phyloP scores from a whole-genome alignment of 1,140 invertebrate genomes.

The Pseudobourletiella spinata region DNA sequence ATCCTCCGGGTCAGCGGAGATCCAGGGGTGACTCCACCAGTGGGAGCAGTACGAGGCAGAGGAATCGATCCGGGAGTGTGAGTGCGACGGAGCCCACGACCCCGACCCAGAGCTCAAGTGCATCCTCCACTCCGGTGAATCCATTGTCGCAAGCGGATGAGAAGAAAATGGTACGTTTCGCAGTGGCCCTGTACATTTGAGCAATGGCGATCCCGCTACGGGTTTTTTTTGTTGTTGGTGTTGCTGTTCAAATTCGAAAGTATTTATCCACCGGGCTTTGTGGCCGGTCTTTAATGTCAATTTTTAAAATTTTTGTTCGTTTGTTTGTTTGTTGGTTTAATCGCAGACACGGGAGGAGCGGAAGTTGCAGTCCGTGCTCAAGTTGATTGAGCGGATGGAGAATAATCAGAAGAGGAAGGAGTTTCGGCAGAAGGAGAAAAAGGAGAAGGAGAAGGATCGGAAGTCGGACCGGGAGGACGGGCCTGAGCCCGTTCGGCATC shows the following conservation, averaged over 20 bases:
- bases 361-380: constrained; percentile 93
- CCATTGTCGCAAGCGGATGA: background rate
- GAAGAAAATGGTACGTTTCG: constrained; percentile 3
- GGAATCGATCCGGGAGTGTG: constrained; percentile 8
- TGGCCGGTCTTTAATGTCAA: no score
- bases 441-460: constrained; percentile 22
- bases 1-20: constrained; percentile 2
- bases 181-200: no score
- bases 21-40: background rate
- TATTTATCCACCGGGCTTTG: no score
- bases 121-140: background rate
- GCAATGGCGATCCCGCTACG: no score
- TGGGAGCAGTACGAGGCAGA: background rate
- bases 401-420: constrained; percentile 44
- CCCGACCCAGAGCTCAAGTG: background rate
- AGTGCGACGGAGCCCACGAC: background rate
- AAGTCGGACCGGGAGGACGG: background rate
- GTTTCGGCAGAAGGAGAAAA: constrained; percentile 40
- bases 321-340: constrained; percentile 6
- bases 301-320: background rate
- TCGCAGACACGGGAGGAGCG: constrained; percentile 76
- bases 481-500: background rate
- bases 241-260: no score
- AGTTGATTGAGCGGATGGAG: constrained; percentile 64
- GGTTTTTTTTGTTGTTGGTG: no score